Conservation (phyloP, 2,113 vertebrate genomes). For the Upupa epops region DNA sequence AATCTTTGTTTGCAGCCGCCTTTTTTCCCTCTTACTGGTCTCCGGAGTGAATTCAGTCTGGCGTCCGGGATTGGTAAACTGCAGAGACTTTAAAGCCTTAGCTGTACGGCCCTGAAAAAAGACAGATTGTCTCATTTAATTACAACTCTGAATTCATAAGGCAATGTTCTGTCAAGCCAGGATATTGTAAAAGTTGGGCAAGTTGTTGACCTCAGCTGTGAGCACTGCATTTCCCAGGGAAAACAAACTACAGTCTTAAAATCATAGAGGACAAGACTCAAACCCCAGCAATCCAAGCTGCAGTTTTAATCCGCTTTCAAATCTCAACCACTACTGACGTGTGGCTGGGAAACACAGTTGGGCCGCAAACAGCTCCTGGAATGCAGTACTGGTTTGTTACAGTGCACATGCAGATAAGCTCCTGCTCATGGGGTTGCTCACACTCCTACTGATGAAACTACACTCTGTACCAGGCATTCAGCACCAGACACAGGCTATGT, state of each 20-base stretch:
- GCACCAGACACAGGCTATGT: background rate
- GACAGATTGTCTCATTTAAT: slow-evolving; percentile 25
- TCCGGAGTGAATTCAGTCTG: slow-evolving; percentile 83
- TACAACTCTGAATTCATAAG: background rate
- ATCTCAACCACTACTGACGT: background rate
- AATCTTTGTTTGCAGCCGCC: slow-evolving; percentile 75
- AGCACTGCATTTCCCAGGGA: background rate
- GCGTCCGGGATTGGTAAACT: slow-evolving; percentile 83
- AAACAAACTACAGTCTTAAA: background rate
- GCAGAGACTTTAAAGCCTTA: slow-evolving; percentile 83
- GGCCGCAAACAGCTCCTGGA: background rate
- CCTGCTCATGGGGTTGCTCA: background rate
- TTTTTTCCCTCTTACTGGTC: slow-evolving; percentile 83
- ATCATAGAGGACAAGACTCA: background rate
- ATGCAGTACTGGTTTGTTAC: background rate
- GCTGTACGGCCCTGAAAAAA: slow-evolving; percentile 79
- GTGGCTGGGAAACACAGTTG: background rate
- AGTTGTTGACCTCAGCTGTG: background rate
- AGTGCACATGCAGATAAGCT: background rate
- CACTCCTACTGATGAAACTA: background rate
- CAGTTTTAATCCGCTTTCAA: background rate
- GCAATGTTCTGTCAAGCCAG: background rate
- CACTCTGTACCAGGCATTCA: background rate
- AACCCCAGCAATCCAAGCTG: background rate
- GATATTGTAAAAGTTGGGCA: background rate